Evolutionary conservation across 2,113 vertebrate species (phyloP).

Genomic region (Miniopterus natalensis): DNA sequence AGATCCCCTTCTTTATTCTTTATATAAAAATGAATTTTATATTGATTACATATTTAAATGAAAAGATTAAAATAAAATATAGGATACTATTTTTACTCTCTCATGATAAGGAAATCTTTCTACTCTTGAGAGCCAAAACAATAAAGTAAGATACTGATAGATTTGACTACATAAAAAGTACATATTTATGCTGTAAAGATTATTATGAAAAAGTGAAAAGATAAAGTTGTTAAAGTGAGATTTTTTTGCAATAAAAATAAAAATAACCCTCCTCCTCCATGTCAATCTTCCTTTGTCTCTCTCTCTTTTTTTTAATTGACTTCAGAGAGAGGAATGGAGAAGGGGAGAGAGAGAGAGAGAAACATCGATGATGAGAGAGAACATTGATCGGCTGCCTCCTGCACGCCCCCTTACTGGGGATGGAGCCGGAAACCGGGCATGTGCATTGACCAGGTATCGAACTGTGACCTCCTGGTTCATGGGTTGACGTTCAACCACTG

Average conservation of each 20-base stretch:
- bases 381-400: too few relatives aligned
- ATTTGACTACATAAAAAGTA: neutral
- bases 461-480: too few relatives aligned
- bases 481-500: too few relatives aligned
- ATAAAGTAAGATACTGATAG: neutral
- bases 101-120: neutral
- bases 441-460: too few relatives aligned
- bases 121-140: neutral
- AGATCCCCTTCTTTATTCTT: neutral
- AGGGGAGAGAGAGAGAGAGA: too few relatives aligned
- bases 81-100: constrained; percentile 15
- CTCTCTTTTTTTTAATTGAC: too few relatives aligned
- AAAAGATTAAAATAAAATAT: constrained; percentile 7
- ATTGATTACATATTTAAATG: neutral
- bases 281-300: neutral
- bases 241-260: neutral
- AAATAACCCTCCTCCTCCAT: neutral
- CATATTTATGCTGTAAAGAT: neutral
- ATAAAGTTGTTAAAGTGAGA: neutral
- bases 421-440: too few relatives aligned
- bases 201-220: neutral
- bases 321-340: too few relatives aligned
- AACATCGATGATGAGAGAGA: too few relatives aligned
- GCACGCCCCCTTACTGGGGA: too few relatives aligned
- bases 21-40: constrained; percentile 38